Base-by-base conservation (phyloP, 2,113 vertebrate species). In the Rhipidura dahli region DNA sequence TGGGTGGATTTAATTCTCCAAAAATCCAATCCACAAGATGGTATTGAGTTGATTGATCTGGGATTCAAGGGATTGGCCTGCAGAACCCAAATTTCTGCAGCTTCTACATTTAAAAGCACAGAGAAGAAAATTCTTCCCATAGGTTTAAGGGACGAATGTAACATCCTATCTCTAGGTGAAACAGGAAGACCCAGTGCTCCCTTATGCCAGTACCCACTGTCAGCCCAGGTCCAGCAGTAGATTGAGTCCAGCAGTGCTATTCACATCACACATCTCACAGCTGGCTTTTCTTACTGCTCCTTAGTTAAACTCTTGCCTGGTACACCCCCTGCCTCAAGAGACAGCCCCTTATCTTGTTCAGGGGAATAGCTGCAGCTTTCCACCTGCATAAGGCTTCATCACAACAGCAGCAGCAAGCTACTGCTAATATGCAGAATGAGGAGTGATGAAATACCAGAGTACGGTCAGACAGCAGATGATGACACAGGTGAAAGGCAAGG, bases 381-480 rank as follows among this genome's bases (percentile, higher is more conserved):
- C 35, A 85, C 12, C 59, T 66, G 50, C 75, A 3, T 3, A 15
- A 80, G 23, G 51, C 30, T 66, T 50, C 68, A 57, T 28, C 59
- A n/a, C 42, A 81, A 40, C 4, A 3, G 42, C 50, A 76, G 45
- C 61, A 35, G 30, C 33, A 18, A 30, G 31, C 39, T 50, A 33
- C 1, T 83, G 57, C 53, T 83, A 10, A 19, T 5, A 3, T 5
- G 39, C n/a, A 80, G 61, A 88, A 69, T 11, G 33, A 28, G 57
- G 23, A 66, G 50, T 1, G 35, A 88, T 61, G n/a, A 87, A 91
- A 49, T 21, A 79, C 19, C 57, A 53, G 15, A 60, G n/a, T 10
- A 45, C 0, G 2, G 44, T 26, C 19, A 79, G 53, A 47, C 11
- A 78, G 70, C 44, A 85, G 44, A 31, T 0, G 0, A 47, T 3